Evolutionary conservation across 2,797 vertebrate genomes (phyloP).

Genomic region (Bucorvus abyssinicus): DNA sequence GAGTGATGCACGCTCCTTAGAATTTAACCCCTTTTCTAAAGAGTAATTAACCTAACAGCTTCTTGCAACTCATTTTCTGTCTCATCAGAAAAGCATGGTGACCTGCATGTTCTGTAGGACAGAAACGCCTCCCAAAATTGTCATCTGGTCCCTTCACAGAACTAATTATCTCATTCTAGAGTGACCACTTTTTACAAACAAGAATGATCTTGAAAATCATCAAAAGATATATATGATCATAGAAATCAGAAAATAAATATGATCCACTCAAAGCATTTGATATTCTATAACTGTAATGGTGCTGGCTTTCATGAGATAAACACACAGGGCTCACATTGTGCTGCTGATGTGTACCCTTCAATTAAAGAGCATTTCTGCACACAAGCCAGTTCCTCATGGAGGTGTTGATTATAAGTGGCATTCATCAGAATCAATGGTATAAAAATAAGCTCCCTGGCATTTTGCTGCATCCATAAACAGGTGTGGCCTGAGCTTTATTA

Average conservation of each 20-base stretch:
- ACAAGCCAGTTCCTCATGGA: slow-evolving; percentile 21
- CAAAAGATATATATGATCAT: not conserved
- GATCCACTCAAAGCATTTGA: not conserved
- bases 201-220: not conserved
- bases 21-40: slow-evolving; percentile 41
- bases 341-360: slow-evolving; percentile 34
- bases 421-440: slow-evolving; percentile 37
- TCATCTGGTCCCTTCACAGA: not conserved
- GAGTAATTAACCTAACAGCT: slow-evolving; percentile 69
- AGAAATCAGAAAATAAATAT: not conserved
- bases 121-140: slow-evolving; percentile 1
- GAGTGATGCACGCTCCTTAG: slow-evolving; percentile 38
- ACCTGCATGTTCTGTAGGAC: not conserved
- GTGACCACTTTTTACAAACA: not conserved
- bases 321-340: not conserved
- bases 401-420: slow-evolving; percentile 59
- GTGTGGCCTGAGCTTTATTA: slow-evolving; percentile 45
- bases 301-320: slow-evolving; percentile 42
- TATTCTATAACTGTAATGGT: not conserved
- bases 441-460: slow-evolving; percentile 57
- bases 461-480: slow-evolving; percentile 49
- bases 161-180: slow-evolving; percentile 3
- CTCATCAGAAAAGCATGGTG: slow-evolving; percentile 33
- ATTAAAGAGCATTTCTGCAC: slow-evolving; percentile 54
- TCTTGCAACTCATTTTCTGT: slow-evolving; percentile 44